Base-by-base conservation (phyloP, 2,113 vertebrate genomes). In the Gnathonemus echidnorhynchus region DNA sequence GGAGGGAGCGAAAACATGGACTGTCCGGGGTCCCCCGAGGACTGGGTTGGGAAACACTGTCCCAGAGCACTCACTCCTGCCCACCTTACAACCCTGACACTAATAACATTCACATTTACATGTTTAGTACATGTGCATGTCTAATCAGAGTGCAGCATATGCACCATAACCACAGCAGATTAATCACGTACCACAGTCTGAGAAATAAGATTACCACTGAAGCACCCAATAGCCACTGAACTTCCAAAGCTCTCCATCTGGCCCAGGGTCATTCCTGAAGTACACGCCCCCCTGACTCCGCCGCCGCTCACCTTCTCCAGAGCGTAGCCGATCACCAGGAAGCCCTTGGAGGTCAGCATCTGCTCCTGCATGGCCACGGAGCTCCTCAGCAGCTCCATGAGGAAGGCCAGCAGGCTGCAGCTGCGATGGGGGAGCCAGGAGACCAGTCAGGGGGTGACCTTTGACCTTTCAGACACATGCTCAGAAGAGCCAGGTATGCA, bases 361-460 rank as follows among this genome's bases (percentile, higher is more conserved):
- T 99, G 98, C 86, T 99, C 98, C 94, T 99, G 98, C 98, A 99
- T 99, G 94, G 98, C 97, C 92, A 99, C 97, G 11, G 98, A 99
- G 95, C 97, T 99, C 96, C 98, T 98, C 90, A 99, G 96, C 87
- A 99, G 95, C 92, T 99, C 98, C 92, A 99, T 95, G 92, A 99
- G 95, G 95, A 99, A 98, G 89, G 97, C 97, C 95, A 99, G 94
- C 39, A 99, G 96, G 77, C 97, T 97, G 88, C 97, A 98, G 95
- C 98, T 99, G 90, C 21, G 94, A 94, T 91, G 93, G 0, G 86
- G 56, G 89, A 89, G 31, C 89, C 56, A 89, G n/a, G 27, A 87
- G 88, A 50, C n/a, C 27, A 77, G 85, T 39, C 19, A 88, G 77
- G 77, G 19, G 42, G 7, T n/a, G 45, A 77, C 70, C 70, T 39